Percentiles rank a stretch among this genome's conserved stretches.
Conservation (phyloP, 2,888 invertebrate genomes). For the Sinhomidia bicolor region DNA sequence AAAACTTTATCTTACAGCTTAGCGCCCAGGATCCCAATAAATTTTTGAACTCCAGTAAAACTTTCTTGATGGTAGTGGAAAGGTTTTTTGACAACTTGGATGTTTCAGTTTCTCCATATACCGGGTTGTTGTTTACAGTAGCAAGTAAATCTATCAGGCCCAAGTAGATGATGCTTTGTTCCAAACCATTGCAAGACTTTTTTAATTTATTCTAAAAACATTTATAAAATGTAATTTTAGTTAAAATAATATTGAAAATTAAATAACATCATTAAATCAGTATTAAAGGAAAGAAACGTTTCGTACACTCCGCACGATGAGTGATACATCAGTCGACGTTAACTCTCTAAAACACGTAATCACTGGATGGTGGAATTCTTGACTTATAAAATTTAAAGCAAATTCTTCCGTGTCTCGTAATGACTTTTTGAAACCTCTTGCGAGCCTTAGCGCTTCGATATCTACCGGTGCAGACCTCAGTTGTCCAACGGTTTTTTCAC, state of each 20-base stretch:
- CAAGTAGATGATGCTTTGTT: slow-evolving; percentile 73
- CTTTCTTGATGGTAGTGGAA: slow-evolving; percentile 66
- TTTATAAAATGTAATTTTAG: neutral
- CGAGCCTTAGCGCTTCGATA: slow-evolving; percentile 15
- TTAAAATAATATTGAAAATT: neutral
- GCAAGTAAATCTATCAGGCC: slow-evolving; percentile 76
- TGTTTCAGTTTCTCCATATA: slow-evolving; percentile 70
- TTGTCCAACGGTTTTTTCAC: slow-evolving; percentile 1
- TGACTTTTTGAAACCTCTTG: slow-evolving; percentile 5
- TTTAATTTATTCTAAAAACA: slow-evolving; percentile 72
- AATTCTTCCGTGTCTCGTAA: slow-evolving; percentile 61
- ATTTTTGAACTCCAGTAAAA: slow-evolving; percentile 76
- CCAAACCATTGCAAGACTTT: slow-evolving; percentile 59
- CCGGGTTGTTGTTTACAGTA: slow-evolving; percentile 72
- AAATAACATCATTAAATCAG: neutral
- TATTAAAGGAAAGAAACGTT: no score
- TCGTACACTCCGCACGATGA: slow-evolving; percentile 61
- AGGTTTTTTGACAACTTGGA: slow-evolving; percentile 55
- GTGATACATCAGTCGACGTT: slow-evolving; percentile 67
- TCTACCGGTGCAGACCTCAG: slow-evolving; percentile 63
- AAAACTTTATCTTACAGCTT: slow-evolving; percentile 67
- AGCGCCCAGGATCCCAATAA: slow-evolving; percentile 74
- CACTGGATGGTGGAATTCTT: slow-evolving; percentile 76
- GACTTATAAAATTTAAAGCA: slow-evolving; percentile 72
- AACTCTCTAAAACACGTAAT: slow-evolving; percentile 77